Conservation (phyloP, 2,797 vertebrate genomes). For the Picus viridis region DNA sequence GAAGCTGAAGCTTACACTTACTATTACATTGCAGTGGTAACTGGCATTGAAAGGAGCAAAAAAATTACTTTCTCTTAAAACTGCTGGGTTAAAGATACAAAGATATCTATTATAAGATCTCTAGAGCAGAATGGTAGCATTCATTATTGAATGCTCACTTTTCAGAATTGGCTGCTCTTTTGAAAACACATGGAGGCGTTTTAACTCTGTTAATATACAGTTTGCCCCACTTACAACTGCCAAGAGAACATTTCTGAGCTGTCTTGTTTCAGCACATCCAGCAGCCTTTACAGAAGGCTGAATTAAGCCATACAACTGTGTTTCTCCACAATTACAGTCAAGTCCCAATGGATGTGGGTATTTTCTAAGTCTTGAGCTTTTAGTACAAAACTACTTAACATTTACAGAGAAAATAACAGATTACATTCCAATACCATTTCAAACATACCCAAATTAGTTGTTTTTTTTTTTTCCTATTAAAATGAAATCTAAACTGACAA, state of each 20-base stretch:
- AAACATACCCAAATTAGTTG: neutral
- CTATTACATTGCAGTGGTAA: neutral
- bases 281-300: neutral
- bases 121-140: neutral
- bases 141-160: neutral
- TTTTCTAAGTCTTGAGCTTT: neutral
- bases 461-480: neutral
- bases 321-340: neutral
- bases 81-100: neutral
- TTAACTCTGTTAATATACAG: neutral
- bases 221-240: neutral
- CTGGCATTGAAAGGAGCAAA: neutral
- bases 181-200: neutral
- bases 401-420: neutral
- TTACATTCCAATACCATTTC: neutral
- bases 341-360: neutral
- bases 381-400: neutral
- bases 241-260: neutral
- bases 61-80: neutral
- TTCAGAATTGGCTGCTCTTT: neutral
- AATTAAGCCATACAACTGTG: neutral
- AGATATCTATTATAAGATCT: neutral
- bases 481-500: neutral
- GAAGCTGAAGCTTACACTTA: neutral
- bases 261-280: neutral